Evolutionary conservation across 1,140 invertebrate genomes (phyloP).

Genomic region (Ladona fulva): DNA sequence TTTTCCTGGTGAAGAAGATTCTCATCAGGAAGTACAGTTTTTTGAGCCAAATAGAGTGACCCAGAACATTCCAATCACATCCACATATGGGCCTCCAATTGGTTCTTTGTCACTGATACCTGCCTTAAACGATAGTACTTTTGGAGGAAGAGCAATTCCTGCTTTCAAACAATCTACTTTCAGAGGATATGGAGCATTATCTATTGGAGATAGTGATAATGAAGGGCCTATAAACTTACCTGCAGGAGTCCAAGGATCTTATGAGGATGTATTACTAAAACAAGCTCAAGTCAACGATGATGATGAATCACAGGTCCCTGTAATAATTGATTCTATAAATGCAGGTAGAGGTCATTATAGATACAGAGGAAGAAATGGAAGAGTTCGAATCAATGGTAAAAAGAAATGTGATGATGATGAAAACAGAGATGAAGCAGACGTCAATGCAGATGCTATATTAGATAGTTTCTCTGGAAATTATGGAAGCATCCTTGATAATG

Average conservation of each 20-base stretch:
- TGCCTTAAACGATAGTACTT: neutral
- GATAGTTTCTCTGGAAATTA: slow-evolving; percentile 26
- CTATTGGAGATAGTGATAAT: neutral
- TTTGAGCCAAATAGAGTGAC: neutral
- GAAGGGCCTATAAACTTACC: neutral
- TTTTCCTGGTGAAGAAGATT: neutral
- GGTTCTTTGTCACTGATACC: neutral
- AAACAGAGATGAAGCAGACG: slow-evolving; percentile 21
- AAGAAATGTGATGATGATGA: slow-evolving; percentile 13
- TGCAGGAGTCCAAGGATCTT: neutral
- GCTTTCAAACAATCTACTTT: no score
- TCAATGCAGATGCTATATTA: slow-evolving; percentile 24
- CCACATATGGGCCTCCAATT: neutral
- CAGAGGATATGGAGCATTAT: no score
- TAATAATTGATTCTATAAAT: neutral
- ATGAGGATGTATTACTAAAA: neutral
- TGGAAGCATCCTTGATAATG: slow-evolving; percentile 23
- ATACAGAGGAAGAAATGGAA: neutral
- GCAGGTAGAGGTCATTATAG: neutral
- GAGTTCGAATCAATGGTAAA: neutral
- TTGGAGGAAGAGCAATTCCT: neutral
- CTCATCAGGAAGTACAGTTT: neutral
- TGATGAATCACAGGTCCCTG: neutral
- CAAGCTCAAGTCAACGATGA: neutral
- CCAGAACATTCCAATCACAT: neutral